These are phyloP conservation scores for Rattus norvegicus DNA, from an alignment of 2,113 vertebrate genomes.

Conservation along the genomic window DNA sequence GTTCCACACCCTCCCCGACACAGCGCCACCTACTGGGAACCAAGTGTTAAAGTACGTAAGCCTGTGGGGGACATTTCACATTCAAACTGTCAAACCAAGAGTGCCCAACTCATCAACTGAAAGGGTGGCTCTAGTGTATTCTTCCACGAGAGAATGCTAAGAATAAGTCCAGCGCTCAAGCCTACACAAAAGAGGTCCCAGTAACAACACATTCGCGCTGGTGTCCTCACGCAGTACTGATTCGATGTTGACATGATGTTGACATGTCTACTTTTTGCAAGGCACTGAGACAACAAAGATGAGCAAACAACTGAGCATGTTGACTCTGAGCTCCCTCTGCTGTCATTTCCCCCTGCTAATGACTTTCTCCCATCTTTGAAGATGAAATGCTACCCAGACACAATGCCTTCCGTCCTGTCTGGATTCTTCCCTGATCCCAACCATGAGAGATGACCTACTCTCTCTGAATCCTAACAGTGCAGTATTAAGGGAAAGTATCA, in stretches of 20 bases:
- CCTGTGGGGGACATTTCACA: neutral
- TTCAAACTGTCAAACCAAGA: neutral
- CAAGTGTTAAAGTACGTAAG: neutral
- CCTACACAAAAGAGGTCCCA: neutral
- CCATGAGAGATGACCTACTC: conserved; percentile 18
- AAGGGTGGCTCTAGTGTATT: neutral
- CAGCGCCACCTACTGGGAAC: neutral
- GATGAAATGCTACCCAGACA: neutral
- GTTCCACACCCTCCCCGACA: neutral
- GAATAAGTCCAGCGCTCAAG: neutral
- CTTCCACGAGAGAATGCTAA: neutral
- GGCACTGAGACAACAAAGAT: neutral
- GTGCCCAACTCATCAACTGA: neutral
- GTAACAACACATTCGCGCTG: neutral
- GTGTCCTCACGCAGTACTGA: neutral
- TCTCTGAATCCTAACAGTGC: neutral
- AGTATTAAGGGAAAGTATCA: neutral
- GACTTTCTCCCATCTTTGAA: conserved; percentile 5
- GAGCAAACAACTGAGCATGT: neutral
- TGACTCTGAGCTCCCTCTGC: neutral
- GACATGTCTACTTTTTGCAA: neutral
- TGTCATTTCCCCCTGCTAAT: neutral
- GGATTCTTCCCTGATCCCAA: neutral
- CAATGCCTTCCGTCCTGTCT: neutral
- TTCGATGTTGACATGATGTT: too few species aligned